Evolutionary conservation across 2,797 vertebrate species (phyloP), one percentile per base, ranked within the genome.

Genomic region (Triplophysa yarkandensis): DNA sequence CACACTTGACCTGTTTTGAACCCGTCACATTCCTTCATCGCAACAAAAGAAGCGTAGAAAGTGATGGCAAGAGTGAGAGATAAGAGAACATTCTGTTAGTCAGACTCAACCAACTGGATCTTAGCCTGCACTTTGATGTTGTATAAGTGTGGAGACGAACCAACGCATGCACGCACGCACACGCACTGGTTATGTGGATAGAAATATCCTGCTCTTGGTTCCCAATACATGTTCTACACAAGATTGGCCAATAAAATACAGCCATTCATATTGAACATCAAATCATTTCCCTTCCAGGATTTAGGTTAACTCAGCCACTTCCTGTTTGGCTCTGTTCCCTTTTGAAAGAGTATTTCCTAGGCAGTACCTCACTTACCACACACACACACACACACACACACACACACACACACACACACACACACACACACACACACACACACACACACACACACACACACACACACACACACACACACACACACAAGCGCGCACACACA

Each of bases 321-420:
- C 71, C 71, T 74, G 62, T 74, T 67, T 74, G 71, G 52, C 62
- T 46, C 14, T 39, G 52, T 55, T 46, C 63, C 41, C 19, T 34
- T 65, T 66, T 27, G 17, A 36, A 36, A 23, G 32, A 6, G 36
- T 55, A 44, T 65, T 74, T 74, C 23, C 11, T 64, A 48, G 63
- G 63, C 62, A 25, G 46, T 50, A 74, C 50, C 66, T 44, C 25
- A 25, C 21, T 25, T 54, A 32, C 4, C 21, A 25, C 16, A 23
- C 46, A 52, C 46, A 48, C n/a, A 48, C 6, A 48, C 39, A 19
- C n/a, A 48, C 17, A 44, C 43, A 46, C 44, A 46, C 16, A 46
- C 16, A n/a, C 36, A n/a, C 17, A n/a, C 16, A 43, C 41, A 46
- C 17, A 46, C 44, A 46, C 41, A 43, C 30, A 30, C 30, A 30